These are phyloP conservation scores for Tadarida brasiliensis DNA, from an alignment of 2,797 vertebrate genomes.

Conservation along the genomic window DNA sequence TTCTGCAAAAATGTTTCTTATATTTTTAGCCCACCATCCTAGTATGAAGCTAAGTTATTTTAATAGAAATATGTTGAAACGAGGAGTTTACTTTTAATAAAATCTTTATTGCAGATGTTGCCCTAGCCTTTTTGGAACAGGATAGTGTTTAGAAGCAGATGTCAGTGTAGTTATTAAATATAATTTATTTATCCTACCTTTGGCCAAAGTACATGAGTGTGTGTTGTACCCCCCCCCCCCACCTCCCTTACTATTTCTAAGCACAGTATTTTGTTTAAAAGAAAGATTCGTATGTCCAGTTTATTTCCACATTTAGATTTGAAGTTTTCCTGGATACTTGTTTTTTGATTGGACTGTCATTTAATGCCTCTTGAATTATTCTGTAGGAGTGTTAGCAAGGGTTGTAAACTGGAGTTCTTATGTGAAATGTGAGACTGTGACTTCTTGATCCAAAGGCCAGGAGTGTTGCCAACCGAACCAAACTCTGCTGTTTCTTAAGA, in stretches of 20 bases:
- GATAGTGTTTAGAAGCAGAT: conserved; percentile 55
- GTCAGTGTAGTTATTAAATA: conserved; percentile 47
- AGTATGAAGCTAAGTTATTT: conserved; percentile 60
- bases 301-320: conserved; percentile 27
- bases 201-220: not conserved
- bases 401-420: conserved; percentile 58
- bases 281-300: not conserved
- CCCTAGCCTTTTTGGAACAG: conserved; percentile 2
- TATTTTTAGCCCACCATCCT: conserved; percentile 71
- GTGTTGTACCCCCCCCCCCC: not conserved
- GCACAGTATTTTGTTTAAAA: conserved; percentile 55
- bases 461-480: conserved; percentile 63
- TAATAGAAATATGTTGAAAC: conserved; percentile 61
- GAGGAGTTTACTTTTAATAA: conserved; percentile 53
- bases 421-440: conserved; percentile 76
- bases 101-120: not conserved
- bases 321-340: conserved; percentile 17
- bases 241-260: not conserved
- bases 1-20: conserved; percentile 24
- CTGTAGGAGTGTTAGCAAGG: conserved; percentile 42
- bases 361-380: conserved; percentile 55
- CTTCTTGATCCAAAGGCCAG: conserved; percentile 69
- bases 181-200: conserved; percentile 53
- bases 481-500: conserved; percentile 71
- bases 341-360: conserved; percentile 9